phyloP scores from a whole-genome alignment of 2,113 vertebrate species.

The Pithys albifrons region DNA sequence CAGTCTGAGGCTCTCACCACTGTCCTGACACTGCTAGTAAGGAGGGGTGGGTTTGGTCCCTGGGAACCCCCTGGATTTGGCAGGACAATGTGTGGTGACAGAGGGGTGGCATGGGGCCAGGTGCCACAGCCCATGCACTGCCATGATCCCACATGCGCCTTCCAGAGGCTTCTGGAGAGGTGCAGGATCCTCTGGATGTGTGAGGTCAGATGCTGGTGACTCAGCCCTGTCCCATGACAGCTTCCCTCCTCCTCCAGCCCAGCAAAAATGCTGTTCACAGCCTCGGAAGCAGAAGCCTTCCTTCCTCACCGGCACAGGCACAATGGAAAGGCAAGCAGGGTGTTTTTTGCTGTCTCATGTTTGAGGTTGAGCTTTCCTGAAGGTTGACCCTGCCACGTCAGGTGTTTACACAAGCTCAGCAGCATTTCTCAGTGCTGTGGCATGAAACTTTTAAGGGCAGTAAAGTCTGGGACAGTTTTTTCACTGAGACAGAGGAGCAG shows the following conservation, averaged over 20 bases:
- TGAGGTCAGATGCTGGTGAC: neutral
- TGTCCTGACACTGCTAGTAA: neutral
- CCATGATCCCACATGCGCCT: accelerated
- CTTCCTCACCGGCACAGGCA: neutral
- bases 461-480: neutral
- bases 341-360: neutral
- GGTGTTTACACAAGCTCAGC: neutral
- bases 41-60: neutral
- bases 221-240: conserved; percentile 14
- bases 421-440: neutral
- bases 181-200: neutral
- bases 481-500: neutral
- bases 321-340: neutral
- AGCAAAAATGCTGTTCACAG: accelerated
- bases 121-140: accelerated
- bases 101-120: accelerated
- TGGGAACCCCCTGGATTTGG: accelerated
- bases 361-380: neutral
- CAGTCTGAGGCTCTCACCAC: neutral
- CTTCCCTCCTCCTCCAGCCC: neutral
- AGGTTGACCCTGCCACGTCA: neutral
- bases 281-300: neutral
- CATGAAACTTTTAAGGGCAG: neutral
- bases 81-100: neutral
- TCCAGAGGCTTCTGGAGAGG: conserved; percentile 33